Evolutionary conservation across 1,140 invertebrate genomes (phyloP).

Genomic region (Scaptomyza graminum): DNA sequence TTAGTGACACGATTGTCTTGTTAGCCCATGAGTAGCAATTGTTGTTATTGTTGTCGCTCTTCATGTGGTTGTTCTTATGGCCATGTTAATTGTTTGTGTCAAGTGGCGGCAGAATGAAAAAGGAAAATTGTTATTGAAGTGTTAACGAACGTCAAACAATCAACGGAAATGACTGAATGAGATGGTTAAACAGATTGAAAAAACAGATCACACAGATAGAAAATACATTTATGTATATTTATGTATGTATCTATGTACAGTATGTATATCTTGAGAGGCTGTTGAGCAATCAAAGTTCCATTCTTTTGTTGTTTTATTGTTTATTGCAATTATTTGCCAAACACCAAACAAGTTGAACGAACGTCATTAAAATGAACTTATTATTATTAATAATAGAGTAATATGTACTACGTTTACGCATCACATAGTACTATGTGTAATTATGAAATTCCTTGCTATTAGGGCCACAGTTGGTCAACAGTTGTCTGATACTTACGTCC

Average conservation of each 20-base stretch:
- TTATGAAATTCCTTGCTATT: slow-evolving; percentile 58
- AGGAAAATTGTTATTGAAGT: slow-evolving; percentile 65
- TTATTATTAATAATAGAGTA: slow-evolving; percentile 32
- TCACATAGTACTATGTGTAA: slow-evolving; percentile 23
- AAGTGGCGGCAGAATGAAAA: slow-evolving; percentile 57
- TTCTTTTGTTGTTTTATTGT: slow-evolving; percentile 44
- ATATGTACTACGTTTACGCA: neutral
- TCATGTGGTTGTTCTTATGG: slow-evolving; percentile 69
- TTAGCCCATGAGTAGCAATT: slow-evolving; percentile 47
- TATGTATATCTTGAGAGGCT: too few species aligned
- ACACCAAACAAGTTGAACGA: slow-evolving; percentile 53
- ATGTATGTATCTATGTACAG: too few species aligned
- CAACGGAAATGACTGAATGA: slow-evolving; percentile 49
- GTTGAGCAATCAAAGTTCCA: slow-evolving; percentile 59
- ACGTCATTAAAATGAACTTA: slow-evolving; percentile 41
- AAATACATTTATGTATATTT: neutral
- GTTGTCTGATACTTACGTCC: slow-evolving; percentile 89
- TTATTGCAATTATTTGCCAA: slow-evolving; percentile 71
- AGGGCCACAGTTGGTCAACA: slow-evolving; percentile 71
- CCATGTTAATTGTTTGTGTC: slow-evolving; percentile 74
- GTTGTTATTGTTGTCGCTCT: slow-evolving; percentile 27
- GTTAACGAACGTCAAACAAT: slow-evolving; percentile 70
- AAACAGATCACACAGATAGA: slow-evolving; percentile 34
- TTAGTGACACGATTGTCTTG: slow-evolving; percentile 82
- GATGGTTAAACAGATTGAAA: slow-evolving; percentile 37